Evolutionary conservation across 2,888 invertebrate genomes (phyloP).

Genomic region (Fragum sueziense): DNA sequence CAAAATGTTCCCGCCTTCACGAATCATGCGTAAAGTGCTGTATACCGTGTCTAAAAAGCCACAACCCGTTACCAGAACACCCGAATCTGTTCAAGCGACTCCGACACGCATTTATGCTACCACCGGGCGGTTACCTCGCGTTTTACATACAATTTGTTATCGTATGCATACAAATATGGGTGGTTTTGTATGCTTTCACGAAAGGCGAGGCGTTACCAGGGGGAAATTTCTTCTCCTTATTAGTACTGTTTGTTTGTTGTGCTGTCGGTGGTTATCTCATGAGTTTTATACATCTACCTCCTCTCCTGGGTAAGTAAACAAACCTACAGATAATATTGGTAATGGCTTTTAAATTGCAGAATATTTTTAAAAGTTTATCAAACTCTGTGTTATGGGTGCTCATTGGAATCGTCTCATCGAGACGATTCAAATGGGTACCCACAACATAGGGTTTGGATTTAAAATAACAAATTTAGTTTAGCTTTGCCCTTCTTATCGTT

Average conservation of each 20-base stretch:
- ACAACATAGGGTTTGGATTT: no score
- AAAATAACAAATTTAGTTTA: no score
- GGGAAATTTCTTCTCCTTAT: conserved; percentile 72
- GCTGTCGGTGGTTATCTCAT: conserved; percentile 69
- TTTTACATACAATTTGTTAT: conserved; percentile 60
- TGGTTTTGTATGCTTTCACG: conserved; percentile 62
- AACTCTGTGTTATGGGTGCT: no score
- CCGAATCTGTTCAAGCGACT: conserved; percentile 55
- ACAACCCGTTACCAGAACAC: conserved; percentile 66
- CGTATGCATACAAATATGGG: conserved; percentile 66
- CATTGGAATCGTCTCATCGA: no score
- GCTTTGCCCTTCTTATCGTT: no score
- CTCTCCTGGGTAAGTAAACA: conserved; percentile 65
- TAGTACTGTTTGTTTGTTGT: conserved; percentile 68
- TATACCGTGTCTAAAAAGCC: conserved; percentile 61
- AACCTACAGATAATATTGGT: no score
- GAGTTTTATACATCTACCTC: conserved; percentile 67
- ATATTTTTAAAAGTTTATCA: no score
- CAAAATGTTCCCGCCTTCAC: conserved; percentile 19
- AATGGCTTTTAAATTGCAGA: no score
- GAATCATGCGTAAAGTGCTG: conserved; percentile 44
- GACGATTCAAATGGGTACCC: no score
- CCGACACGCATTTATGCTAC: conserved; percentile 64
- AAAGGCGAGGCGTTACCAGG: conserved; percentile 69
- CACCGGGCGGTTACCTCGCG: conserved; percentile 70